Percentiles rank a stretch among this genome's conserved stretches.
phyloP scores from a whole-genome alignment of 2,888 invertebrate genomes.

The Dysmachus trigonus region DNA sequence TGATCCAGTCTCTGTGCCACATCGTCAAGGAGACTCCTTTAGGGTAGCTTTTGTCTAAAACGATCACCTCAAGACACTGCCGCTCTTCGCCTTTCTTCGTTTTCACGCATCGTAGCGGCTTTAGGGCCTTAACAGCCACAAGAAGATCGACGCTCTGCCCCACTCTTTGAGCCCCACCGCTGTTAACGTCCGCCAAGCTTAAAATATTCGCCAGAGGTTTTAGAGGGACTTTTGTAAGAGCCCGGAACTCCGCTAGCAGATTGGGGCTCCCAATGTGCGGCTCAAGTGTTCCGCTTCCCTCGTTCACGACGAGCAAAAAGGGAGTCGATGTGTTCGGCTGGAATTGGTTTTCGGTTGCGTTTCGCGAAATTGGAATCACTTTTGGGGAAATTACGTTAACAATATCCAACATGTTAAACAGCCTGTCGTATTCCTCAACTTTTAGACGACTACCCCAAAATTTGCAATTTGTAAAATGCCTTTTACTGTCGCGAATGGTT shows the following conservation, averaged over 20 bases:
- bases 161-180: conserved; percentile 38
- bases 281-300: conserved; percentile 71
- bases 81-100: conserved; percentile 70
- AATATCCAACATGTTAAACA: conserved; percentile 74
- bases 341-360: conserved; percentile 70
- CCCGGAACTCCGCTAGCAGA: conserved; percentile 65
- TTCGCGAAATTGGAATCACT: conserved; percentile 65
- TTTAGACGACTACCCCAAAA: conserved; percentile 77
- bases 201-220: conserved; percentile 65
- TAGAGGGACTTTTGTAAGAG: conserved; percentile 72
- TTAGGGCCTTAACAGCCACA: conserved; percentile 73
- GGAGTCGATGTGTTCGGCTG: conserved; percentile 74
- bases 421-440: conserved; percentile 70
- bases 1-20: conserved; percentile 78
- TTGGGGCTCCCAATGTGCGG: conserved; percentile 67
- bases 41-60: conserved; percentile 71
- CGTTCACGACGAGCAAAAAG: conserved; percentile 72
- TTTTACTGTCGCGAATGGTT: conserved; percentile 77
- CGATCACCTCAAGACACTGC: conserved; percentile 72
- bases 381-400: conserved; percentile 77
- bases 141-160: conserved; percentile 70
- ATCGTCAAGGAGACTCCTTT: conserved; percentile 69
- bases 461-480: conserved; percentile 78
- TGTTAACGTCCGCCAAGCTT: conserved; percentile 57
- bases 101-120: conserved; percentile 70